These are phyloP conservation scores for Monochamus saltuarius DNA, from an alignment of 1,140 invertebrate genomes.

Conservation along the genomic window DNA sequence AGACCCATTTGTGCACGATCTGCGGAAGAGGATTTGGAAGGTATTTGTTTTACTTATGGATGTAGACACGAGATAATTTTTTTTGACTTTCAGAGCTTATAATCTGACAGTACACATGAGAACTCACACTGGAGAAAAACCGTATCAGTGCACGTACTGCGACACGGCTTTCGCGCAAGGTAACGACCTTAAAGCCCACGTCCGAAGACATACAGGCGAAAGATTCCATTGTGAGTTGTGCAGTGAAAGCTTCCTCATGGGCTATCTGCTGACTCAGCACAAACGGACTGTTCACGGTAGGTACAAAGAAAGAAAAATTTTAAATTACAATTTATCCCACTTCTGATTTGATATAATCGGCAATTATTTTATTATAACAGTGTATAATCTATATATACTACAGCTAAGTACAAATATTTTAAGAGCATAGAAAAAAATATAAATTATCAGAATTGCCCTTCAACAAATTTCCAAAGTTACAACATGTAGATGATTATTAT, in stretches of 20 bases:
- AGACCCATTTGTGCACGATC: constrained; percentile 64
- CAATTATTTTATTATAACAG: background rate
- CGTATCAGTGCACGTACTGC: constrained; percentile 61
- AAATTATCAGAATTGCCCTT: no score
- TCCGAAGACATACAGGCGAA: constrained; percentile 59
- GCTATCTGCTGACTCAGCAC: constrained; percentile 58
- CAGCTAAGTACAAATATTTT: no score
- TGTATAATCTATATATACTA: no score
- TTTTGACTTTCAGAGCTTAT: constrained; percentile 53
- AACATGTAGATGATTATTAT: no score
- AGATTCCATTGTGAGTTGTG: constrained; percentile 61
- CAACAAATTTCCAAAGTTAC: no score
- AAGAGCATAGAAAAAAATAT: no score
- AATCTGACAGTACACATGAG: constrained; percentile 60
- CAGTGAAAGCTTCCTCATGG: constrained; percentile 59
- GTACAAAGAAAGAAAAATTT: constrained; percentile 9
- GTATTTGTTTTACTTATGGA: constrained; percentile 20
- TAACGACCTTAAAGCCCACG: constrained; percentile 66
- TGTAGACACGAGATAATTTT: no score
- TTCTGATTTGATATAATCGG: no score
- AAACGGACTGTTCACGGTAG: constrained; percentile 57
- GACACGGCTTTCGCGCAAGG: constrained; percentile 61
- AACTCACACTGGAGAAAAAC: constrained; percentile 61
- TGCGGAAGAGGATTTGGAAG: constrained; percentile 56
- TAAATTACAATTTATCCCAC: no score